These are phyloP conservation scores for Callospermophilus lateralis DNA, from an alignment of 2,113 vertebrate genomes.

Conservation along the genomic window DNA sequence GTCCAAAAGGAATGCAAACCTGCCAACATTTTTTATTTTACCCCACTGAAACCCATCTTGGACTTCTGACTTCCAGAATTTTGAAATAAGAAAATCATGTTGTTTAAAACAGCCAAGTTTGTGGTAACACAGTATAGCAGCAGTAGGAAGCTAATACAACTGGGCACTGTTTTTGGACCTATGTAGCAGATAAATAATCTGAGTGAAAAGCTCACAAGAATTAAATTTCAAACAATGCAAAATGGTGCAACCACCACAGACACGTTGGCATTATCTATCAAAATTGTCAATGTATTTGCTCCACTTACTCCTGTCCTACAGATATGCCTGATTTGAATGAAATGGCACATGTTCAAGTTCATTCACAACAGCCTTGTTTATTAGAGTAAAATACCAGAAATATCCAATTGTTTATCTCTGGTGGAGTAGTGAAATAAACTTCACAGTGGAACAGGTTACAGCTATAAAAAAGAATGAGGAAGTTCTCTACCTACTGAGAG, in stretches of 20 bases:
- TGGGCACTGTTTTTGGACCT: neutral
- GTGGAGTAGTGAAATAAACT: slow-evolving; percentile 4
- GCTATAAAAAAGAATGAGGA: neutral
- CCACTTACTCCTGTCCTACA: neutral
- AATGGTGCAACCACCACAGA: neutral
- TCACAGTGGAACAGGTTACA: neutral
- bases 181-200: neutral
- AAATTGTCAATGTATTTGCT: neutral
- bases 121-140: neutral
- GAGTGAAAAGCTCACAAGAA: slow-evolving; percentile 6
- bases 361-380: slow-evolving; percentile 1
- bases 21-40: neutral
- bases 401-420: neutral
- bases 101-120: neutral
- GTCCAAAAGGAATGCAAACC: neutral
- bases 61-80: neutral
- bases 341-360: slow-evolving; percentile 3
- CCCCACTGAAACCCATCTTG: neutral
- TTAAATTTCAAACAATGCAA: slow-evolving; percentile 26
- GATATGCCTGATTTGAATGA: neutral
- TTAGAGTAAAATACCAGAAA: slow-evolving; percentile 17
- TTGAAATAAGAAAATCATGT: neutral
- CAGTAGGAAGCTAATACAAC: neutral
- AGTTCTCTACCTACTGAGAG: neutral
- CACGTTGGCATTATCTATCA: neutral